A percentile compares a stretch with the other conserved stretches of the same genome.
Conservation (phyloP, 2,888 invertebrate species). For the Sussaba pulchella region DNA sequence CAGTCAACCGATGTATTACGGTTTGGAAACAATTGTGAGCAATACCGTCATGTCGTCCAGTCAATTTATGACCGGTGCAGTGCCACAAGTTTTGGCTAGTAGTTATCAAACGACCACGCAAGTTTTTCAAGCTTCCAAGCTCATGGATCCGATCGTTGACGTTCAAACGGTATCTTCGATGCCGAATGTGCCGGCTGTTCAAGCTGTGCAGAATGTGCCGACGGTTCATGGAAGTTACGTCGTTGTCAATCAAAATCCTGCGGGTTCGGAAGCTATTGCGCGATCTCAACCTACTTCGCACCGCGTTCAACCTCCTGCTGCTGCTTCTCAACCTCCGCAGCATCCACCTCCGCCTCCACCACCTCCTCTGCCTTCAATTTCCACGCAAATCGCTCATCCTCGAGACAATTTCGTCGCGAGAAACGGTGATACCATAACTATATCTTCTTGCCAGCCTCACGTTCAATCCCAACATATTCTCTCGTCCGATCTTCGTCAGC, state of each 20-base stretch:
- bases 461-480: slow-evolving; percentile 72
- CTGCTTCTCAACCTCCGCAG: slow-evolving; percentile 23
- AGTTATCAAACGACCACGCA: slow-evolving; percentile 94
- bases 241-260: slow-evolving; percentile 77
- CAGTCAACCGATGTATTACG: slow-evolving; percentile 92
- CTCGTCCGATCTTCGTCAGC: slow-evolving; percentile 68
- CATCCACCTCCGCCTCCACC: slow-evolving; percentile 44
- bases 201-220: slow-evolving; percentile 66
- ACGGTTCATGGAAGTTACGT: slow-evolving; percentile 78
- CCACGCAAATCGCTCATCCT: slow-evolving; percentile 18
- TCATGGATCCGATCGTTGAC: slow-evolving; percentile 91
- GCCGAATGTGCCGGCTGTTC: slow-evolving; percentile 73
- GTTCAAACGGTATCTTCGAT: slow-evolving; percentile 86
- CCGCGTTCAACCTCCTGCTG: slow-evolving; percentile 15
- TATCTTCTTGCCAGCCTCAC: slow-evolving; percentile 69
- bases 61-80: slow-evolving; percentile 92
- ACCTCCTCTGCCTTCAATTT: slow-evolving; percentile 26
- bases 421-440: slow-evolving; percentile 70
- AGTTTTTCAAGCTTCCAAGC: slow-evolving; percentile 93
- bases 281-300: slow-evolving; percentile 47
- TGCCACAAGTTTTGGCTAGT: slow-evolving; percentile 92
- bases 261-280: slow-evolving; percentile 72
- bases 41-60: slow-evolving; percentile 96
- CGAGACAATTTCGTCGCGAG: slow-evolving; percentile 66
- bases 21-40: slow-evolving; percentile 94